These are phyloP conservation scores for Choloepus hoffmanni DNA, from an alignment of 2,113 vertebrate genomes.

Conservation along the genomic window DNA sequence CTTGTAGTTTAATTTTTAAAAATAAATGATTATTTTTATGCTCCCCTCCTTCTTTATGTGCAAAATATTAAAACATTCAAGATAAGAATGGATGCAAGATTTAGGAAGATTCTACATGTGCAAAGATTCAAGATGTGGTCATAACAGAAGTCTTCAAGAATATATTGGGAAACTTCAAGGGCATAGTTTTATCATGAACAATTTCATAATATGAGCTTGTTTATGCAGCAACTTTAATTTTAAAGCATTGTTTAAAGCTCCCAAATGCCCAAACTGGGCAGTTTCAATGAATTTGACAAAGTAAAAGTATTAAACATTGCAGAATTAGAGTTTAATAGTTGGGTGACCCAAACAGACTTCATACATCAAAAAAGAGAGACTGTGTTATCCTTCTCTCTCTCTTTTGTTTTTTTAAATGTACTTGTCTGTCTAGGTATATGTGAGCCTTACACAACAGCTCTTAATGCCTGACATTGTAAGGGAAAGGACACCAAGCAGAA, in stretches of 20 bases:
- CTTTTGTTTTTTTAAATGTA: not conserved
- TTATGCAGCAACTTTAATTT: not conserved
- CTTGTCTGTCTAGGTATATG: not conserved
- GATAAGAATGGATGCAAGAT: not conserved
- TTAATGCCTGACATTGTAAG: not conserved
- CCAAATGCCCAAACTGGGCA: not conserved
- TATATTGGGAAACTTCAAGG: not conserved
- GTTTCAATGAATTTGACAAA: constrained; percentile 14
- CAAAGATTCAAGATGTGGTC: not conserved
- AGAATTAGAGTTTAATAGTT: constrained; percentile 53
- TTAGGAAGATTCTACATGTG: not conserved
- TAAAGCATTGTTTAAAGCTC: not conserved
- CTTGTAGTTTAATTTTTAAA: constrained; percentile 9
- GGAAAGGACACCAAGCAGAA: not conserved
- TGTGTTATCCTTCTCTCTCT: not conserved
- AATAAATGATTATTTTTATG: not conserved
- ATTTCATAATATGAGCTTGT: constrained; percentile 19
- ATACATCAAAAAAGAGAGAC: not conserved
- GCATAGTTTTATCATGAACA: not conserved
- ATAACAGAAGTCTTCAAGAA: not conserved
- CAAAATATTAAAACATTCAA: constrained; percentile 25
- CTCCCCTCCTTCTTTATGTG: not conserved
- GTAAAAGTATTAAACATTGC: not conserved
- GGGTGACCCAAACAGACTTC: not conserved
- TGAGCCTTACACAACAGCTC: not conserved